Evolutionary conservation across 1,140 invertebrate species (phyloP).

Genomic region (Solenopsis fugax): DNA sequence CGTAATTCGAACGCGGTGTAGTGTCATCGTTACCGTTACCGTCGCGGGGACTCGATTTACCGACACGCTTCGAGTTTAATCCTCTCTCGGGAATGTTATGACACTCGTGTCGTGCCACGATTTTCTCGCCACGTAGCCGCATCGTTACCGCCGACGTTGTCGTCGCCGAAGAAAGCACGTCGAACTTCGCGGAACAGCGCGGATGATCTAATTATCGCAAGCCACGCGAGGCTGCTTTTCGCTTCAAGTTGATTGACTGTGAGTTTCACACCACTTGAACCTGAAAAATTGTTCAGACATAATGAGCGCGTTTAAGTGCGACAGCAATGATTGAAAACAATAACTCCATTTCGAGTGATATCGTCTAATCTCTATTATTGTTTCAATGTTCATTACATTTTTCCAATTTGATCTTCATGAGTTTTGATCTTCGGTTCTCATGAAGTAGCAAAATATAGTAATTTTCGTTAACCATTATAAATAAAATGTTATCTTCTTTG

Average conservation of each 20-base stretch:
- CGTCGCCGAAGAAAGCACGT: slow-evolving; percentile 13
- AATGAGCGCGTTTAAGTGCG: background rate
- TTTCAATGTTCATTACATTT: background rate
- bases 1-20: slow-evolving; percentile 45
- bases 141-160: background rate
- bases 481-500: too few species aligned
- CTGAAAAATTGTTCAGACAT: background rate
- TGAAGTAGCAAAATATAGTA: too few species aligned
- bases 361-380: background rate
- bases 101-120: slow-evolving; percentile 49
- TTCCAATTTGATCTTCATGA: background rate
- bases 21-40: slow-evolving; percentile 50
- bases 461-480: too few species aligned
- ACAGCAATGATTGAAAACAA: background rate
- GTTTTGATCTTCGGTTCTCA: too few species aligned
- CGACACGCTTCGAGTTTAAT: slow-evolving; percentile 55
- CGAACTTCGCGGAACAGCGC: slow-evolving; percentile 23
- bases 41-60: slow-evolving; percentile 51
- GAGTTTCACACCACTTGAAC: background rate
- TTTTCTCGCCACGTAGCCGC: slow-evolving; percentile 38
- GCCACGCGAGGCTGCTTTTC: slow-evolving; percentile 8
- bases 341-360: background rate
- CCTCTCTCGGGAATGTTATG: slow-evolving; percentile 41
- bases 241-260: background rate
- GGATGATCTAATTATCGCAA: slow-evolving; percentile 28